Conservation (phyloP, 2,113 vertebrate species). For the Gadus macrocephalus region DNA sequence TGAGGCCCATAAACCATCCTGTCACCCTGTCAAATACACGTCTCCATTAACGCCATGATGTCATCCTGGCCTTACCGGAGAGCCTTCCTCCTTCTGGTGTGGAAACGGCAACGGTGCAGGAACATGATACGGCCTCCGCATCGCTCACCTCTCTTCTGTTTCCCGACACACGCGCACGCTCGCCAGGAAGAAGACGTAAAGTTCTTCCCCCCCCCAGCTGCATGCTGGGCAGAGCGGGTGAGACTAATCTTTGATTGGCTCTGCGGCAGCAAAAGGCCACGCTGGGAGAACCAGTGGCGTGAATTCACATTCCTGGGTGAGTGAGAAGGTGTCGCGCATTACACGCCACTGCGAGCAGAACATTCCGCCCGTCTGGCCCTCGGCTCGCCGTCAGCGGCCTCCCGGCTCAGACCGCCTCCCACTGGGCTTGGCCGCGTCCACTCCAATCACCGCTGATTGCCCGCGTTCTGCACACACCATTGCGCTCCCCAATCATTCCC, state of each 20-base stretch:
- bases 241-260: conserved; percentile 31
- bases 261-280: conserved; percentile 4
- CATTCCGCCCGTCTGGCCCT: conserved; percentile 26
- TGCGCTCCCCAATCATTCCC: conserved; percentile 2
- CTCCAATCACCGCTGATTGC: not conserved
- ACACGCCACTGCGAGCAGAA: conserved; percentile 24
- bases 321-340: conserved; percentile 17
- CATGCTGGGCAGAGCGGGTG: conserved; percentile 40
- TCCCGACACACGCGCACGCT: not conserved
- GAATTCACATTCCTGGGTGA: conserved; percentile 16
- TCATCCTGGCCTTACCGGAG: not conserved
- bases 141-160: too few relatives aligned
- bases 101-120: too few relatives aligned
- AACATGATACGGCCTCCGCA: too few relatives aligned
- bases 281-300: conserved; percentile 18
- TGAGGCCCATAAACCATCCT: conserved; percentile 44
- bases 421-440: not conserved
- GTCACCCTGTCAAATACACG: conserved; percentile 39
- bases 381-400: conserved; percentile 8
- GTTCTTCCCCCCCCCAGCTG: conserved; percentile 26
- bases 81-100: too few relatives aligned
- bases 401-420: too few relatives aligned
- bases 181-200: not conserved
- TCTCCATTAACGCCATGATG: conserved; percentile 27
- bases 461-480: not conserved